Evolutionary conservation across 2,797 vertebrate genomes (phyloP), one percentile per base, ranked within the genome.

Genomic region (Telmatherina bonti): DNA sequence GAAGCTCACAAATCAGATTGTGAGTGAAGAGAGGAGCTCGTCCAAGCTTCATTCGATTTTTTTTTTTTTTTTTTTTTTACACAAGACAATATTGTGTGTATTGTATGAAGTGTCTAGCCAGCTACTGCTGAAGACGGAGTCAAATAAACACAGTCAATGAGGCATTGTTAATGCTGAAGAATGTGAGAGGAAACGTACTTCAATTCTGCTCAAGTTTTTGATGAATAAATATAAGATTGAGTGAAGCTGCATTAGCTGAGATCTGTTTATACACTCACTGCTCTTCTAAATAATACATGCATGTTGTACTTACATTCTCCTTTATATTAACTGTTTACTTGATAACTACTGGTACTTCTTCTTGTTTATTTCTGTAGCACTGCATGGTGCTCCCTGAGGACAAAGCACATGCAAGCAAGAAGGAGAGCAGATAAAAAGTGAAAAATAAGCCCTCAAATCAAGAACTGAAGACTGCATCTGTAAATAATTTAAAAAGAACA

Each of bases 51-150:
- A 76, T 80, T 67, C 2, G 72, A 83, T 82, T 72, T 64, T 64
- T 31, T 71, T n/a, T n/a, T n/a, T n/a, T n/a, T n/a, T 82, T 72
- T 64, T 64, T 31, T 68, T 41, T 71, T 69, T 26, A 51, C 22
- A 86, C 86, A 87, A 83, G 85, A 66, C 65, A 70, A 51, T 72
- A 79, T 81, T 92, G 86, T 88, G 45, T 49, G 52, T 72, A 41
- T 74, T 76, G 73, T 49, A 62, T 79, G 56, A 57, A 78, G 38
- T 57, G 79, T 78, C 61, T 79, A 20, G 26, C 31, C 51, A 78
- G 62, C 43, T 38, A 41, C 13, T 64, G 49, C 70, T 51, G 49
- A 72, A 72, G 71, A 74, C 51, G 58, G 59, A 65, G 41, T 66
- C 60, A 65, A 49, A 77, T 45, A 82, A 78, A 79, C 45, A 56